phyloP scores from a whole-genome alignment of 2,113 vertebrate species.

The Gavialis gangeticus region DNA sequence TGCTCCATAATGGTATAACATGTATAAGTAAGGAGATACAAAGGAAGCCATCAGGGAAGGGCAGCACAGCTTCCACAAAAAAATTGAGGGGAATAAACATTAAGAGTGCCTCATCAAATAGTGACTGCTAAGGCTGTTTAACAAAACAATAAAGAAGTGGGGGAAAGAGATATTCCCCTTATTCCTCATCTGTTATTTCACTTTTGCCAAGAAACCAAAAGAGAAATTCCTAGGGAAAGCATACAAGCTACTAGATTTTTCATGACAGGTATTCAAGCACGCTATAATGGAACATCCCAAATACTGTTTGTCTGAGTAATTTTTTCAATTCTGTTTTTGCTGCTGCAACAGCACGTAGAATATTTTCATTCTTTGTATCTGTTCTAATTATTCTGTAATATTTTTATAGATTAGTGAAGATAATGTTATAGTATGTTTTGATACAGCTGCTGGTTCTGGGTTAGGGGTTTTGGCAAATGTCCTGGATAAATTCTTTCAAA shows the following conservation, averaged over 20 bases:
- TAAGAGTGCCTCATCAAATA: neutral
- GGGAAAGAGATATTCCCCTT: neutral
- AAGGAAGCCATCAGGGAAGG: neutral
- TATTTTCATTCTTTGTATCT: neutral
- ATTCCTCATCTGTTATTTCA: neutral
- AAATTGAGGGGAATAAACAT: neutral
- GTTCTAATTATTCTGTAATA: neutral
- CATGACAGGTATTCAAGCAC: neutral
- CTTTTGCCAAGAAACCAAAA: neutral
- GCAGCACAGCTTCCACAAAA: neutral
- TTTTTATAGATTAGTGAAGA: neutral
- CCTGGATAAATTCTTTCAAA: neutral
- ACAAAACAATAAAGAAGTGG: neutral
- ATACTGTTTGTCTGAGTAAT: fast-evolving
- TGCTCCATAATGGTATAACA: neutral
- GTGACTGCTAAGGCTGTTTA: too few species aligned
- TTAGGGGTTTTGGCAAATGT: neutral
- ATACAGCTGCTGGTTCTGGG: slow-evolving; percentile 4
- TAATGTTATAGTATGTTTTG: neutral
- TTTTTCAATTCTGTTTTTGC: neutral
- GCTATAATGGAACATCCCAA: neutral
- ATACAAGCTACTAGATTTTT: neutral
- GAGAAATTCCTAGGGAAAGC: neutral
- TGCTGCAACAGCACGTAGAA: neutral
- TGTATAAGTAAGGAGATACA: neutral